Conservation (phyloP, 2,113 vertebrate genomes). For the Falco punctatus region DNA sequence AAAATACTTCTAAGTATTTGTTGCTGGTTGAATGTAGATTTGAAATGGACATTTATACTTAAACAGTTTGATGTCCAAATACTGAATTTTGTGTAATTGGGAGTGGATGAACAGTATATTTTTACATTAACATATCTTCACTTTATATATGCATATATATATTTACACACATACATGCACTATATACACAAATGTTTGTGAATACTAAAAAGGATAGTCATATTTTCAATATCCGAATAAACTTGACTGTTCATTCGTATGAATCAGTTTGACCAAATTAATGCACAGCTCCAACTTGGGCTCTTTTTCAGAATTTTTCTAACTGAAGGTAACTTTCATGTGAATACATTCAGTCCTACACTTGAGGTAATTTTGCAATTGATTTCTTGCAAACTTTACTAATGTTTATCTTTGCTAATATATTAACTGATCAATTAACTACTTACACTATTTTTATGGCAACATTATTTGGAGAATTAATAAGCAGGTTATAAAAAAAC, state of each 20-base stretch:
- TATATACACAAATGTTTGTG: slow-evolving; percentile 72
- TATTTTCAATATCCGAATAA: slow-evolving; percentile 78
- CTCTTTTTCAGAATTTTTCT: slow-evolving; percentile 80
- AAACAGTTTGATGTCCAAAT: slow-evolving; percentile 62
- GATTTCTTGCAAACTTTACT: slow-evolving; percentile 71
- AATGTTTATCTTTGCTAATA: slow-evolving; percentile 76
- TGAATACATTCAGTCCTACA: slow-evolving; percentile 59
- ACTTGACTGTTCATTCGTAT: slow-evolving; percentile 71
- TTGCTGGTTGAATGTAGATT: slow-evolving; percentile 77
- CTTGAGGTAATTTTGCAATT: slow-evolving; percentile 70
- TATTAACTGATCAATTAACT: slow-evolving; percentile 61
- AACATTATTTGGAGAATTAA: slow-evolving; percentile 54
- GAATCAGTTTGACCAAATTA: slow-evolving; percentile 72
- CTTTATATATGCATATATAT: slow-evolving; percentile 72
- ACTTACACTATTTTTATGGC: slow-evolving; percentile 70
- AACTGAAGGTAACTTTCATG: slow-evolving; percentile 65
- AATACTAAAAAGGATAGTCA: slow-evolving; percentile 72
- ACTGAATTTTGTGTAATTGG: slow-evolving; percentile 67
- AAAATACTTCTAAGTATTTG: slow-evolving; percentile 77
- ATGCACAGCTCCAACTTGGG: slow-evolving; percentile 64
- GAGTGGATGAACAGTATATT: slow-evolving; percentile 76
- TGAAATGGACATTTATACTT: slow-evolving; percentile 73
- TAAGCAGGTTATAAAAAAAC: slow-evolving; percentile 42
- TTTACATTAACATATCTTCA: slow-evolving; percentile 78
- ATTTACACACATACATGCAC: slow-evolving; percentile 61